Percentiles rank a stretch among this genome's conserved stretches.
Conservation (phyloP, 2,797 vertebrate genomes). For the Myioborus miniatus region DNA sequence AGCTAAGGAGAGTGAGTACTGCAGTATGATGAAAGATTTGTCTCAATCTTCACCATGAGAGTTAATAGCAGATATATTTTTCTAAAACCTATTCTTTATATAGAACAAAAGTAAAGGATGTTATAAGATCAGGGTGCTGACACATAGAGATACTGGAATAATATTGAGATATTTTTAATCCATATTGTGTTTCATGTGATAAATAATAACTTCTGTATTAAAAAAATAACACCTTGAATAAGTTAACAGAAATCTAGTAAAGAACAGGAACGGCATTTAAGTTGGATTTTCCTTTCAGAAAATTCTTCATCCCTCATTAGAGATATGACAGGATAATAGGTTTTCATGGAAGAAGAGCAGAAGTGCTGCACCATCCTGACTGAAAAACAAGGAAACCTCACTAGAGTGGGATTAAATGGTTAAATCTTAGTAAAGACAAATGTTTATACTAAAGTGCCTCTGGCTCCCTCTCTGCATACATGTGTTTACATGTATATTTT, state of each 20-base stretch:
- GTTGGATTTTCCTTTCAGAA: neutral
- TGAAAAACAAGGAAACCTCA: neutral
- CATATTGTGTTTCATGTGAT: neutral
- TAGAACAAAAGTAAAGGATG: neutral
- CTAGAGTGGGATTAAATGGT: neutral
- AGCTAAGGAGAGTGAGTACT: neutral
- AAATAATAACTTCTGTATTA: neutral
- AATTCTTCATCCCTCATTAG: neutral
- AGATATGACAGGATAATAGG: neutral
- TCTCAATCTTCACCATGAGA: neutral
- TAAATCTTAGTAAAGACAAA: constrained; percentile 2
- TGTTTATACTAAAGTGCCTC: neutral
- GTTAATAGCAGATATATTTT: neutral
- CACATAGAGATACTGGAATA: neutral
- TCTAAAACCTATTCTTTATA: neutral
- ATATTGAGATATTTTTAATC: neutral
- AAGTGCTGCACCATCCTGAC: neutral
- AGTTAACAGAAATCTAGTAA: neutral
- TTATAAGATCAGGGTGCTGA: neutral
- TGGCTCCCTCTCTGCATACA: neutral
- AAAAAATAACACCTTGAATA: neutral
- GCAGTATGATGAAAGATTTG: neutral
- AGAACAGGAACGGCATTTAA: neutral
- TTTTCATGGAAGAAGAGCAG: neutral
- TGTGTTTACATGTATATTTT: neutral